Percentiles rank a stretch among this genome's conserved stretches.
Evolutionary conservation across 2,797 vertebrate species (phyloP).

Genomic region (Microctenopoma stevenorrisi): DNA sequence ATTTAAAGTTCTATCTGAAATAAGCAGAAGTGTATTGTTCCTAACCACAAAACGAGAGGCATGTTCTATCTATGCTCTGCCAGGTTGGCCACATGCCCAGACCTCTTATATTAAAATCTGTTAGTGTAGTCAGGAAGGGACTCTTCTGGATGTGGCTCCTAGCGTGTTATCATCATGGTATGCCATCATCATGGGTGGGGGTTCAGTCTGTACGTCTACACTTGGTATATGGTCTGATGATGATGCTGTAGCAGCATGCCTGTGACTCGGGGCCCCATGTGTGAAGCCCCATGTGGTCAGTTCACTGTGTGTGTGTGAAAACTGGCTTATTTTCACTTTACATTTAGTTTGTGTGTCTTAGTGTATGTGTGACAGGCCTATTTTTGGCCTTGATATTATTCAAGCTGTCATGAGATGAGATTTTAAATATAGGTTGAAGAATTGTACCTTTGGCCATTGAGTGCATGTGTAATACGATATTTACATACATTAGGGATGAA

Average conservation of each 20-base stretch:
- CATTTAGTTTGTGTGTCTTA: conserved; percentile 15
- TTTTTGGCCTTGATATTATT: neutral
- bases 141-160: conserved; percentile 37
- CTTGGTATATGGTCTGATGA: conserved; percentile 27
- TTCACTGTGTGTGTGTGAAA: conserved; percentile 43
- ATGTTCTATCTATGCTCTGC: conserved; percentile 26
- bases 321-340: conserved; percentile 41
- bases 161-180: conserved; percentile 11
- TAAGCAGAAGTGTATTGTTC: conserved; percentile 14
- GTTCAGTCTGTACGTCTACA: conserved; percentile 18
- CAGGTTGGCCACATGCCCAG: conserved; percentile 19
- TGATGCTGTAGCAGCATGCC: conserved; percentile 12
- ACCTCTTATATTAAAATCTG: conserved; percentile 29
- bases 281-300: conserved; percentile 54
- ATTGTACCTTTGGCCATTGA: conserved; percentile 12
- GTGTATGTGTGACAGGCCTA: neutral
- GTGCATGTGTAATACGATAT: conserved; percentile 41
- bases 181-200: conserved; percentile 32
- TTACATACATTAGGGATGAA: conserved; percentile 22
- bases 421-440: conserved; percentile 7
- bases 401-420: conserved; percentile 11
- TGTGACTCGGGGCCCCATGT: conserved; percentile 42
- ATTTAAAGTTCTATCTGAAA: conserved; percentile 5
- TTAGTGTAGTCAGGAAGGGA: conserved; percentile 20
- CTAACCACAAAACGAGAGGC: conserved; percentile 3